Evolutionary conservation across 2,797 vertebrate genomes (phyloP).

Genomic region (Tenualosa ilisha): DNA sequence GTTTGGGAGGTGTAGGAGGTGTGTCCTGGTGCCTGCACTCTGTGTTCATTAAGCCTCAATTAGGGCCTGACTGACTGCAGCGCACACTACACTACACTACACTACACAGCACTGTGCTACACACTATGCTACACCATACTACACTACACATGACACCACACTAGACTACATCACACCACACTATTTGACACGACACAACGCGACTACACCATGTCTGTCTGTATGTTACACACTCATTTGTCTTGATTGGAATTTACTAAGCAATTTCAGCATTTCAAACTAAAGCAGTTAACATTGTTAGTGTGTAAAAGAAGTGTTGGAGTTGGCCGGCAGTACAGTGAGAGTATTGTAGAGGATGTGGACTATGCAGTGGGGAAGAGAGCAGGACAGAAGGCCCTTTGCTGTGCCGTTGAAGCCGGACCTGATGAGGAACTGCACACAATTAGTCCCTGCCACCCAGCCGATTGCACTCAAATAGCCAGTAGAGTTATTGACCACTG

Average conservation of each 20-base stretch:
- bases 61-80: background rate
- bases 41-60: background rate
- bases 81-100: no score
- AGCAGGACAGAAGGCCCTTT: background rate
- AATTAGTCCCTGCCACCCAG: background rate
- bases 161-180: no score
- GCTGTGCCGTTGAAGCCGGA: background rate
- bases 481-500: constrained; percentile 53
- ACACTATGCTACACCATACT: no score
- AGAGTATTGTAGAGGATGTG: background rate
- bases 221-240: background rate
- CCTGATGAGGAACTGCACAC: no score
- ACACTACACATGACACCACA: no score
- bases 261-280: background rate
- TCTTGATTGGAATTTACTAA: background rate
- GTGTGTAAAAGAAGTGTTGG: no score
- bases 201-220: background rate
- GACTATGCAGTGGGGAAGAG: background rate
- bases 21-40: background rate
- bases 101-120: no score
- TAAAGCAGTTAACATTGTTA: background rate
- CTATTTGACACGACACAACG: no score
- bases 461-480: background rate
- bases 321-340: background rate
- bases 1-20: background rate